Evolutionary conservation across 2,113 vertebrate species (phyloP), one percentile per base, ranked within the genome.

Genomic region (Pangasianodon hypophthalmus): DNA sequence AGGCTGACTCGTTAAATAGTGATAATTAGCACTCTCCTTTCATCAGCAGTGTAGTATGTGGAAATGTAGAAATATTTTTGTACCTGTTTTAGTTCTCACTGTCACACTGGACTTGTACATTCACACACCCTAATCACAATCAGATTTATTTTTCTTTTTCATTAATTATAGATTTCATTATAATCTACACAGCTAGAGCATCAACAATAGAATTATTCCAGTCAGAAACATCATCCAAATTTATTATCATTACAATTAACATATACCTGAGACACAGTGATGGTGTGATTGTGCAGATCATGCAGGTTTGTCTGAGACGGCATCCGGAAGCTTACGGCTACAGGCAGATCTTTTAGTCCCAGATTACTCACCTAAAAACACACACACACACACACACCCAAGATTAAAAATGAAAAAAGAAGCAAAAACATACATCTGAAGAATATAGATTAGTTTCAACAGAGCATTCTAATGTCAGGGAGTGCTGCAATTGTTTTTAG

Each of bases 331-430:
- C 88, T 91, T 41, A 96, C 91, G 0, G 44, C 90, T 48, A 94
- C 82, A 19, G 94, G 94, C 67, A 96, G 93, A 46, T 29, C 81
- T 83, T 92, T 96, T 7, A 80, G 64, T 56, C 94, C 94, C 52
- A 71, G 75, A 87, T 96, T 96, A 41, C 91, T 81, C 10, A 96
- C 91, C 96, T 96, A 96, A 29, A 26, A 60, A 84, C 1, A n/a
- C 56, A 89, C 4, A 79, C 79, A 87, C 5, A 86, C 9, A 80
- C 26, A 46, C 24, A 52, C 52, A 56, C 18, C 64, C 1, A n/a
- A 19, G 46, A 88, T 13, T 32, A 52, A 71, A 10, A 56, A n/a
- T 24, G 8, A 56, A 13, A 52, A 56, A 37, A 37, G 37, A 41
- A 58, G 0, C 54, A 80, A 79, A 60, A 14, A 24, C 24, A 50